phyloP scores from a whole-genome alignment of 2,797 vertebrate species.

The Pipistrellus kuhlii region DNA sequence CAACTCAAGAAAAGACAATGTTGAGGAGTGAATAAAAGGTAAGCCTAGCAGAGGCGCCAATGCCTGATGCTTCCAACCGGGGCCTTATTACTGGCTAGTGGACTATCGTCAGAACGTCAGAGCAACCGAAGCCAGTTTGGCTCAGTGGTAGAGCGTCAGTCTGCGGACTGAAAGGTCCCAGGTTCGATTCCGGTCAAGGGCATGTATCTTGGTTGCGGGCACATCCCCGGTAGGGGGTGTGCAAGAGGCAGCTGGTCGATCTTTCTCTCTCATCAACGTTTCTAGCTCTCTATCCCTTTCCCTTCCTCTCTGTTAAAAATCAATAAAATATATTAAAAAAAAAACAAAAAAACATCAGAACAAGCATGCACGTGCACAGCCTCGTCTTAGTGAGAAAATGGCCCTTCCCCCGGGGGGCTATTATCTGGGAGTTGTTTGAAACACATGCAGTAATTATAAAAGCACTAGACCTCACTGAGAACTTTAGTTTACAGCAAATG shows the following conservation, averaged over 20 bases:
- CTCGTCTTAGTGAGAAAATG: conserved; percentile 74
- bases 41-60: conserved; percentile 48
- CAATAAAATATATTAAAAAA: no score
- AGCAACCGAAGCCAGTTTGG: no score
- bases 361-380: conserved; percentile 50
- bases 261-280: no score
- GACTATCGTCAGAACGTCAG: conserved; percentile 68
- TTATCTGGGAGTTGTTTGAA: conserved; percentile 83
- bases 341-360: conserved; percentile 38
- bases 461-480: conserved; percentile 84
- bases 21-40: conserved; percentile 70
- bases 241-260: no score
- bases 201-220: no score
- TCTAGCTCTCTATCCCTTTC: no score
- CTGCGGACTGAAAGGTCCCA: no score
- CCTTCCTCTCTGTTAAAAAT: no score
- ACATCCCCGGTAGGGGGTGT: no score
- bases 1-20: conserved; percentile 67
- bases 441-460: conserved; percentile 81
- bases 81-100: conserved; percentile 71
- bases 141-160: no score
- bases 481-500: conserved; percentile 81
- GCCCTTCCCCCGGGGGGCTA: conserved; percentile 80
- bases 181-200: no score
- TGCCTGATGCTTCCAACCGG: conserved; percentile 56